Conservation (phyloP, 2,888 invertebrate genomes). For the Theodoxus fluviatilis region DNA sequence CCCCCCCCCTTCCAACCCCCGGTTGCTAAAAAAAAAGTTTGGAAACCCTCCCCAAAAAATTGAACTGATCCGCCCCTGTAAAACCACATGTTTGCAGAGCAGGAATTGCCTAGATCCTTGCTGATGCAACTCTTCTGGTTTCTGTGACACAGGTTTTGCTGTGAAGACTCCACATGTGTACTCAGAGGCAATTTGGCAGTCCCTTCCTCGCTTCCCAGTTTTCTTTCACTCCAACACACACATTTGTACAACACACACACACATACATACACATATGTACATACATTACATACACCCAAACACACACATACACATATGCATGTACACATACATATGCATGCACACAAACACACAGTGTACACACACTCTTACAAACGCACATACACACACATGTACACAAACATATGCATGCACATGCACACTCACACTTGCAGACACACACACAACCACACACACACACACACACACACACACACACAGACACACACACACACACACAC, state of each 20-base stretch:
- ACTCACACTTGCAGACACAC: not conserved
- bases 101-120: no score
- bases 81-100: no score
- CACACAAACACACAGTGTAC: conserved; percentile 4
- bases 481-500: conserved; percentile 21
- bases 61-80: no score
- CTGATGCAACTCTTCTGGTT: no score
- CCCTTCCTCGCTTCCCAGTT: no score
- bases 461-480: conserved; percentile 13
- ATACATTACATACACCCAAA: conserved; percentile 7
- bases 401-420: conserved; percentile 1
- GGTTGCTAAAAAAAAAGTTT: no score
- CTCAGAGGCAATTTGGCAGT: no score
- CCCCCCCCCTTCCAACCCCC: no score
- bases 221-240: no score
- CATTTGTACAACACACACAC: conserved; percentile 2
- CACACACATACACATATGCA: conserved; percentile 9
- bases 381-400: conserved; percentile 5
- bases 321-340: not conserved
- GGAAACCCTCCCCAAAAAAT: no score
- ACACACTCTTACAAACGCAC: not conserved
- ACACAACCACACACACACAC: conserved; percentile 8
- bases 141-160: no score
- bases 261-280: not conserved
- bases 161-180: no score